These are phyloP conservation scores for Fragum whitleyi DNA, from an alignment of 2,888 invertebrate genomes.

Conservation along the genomic window DNA sequence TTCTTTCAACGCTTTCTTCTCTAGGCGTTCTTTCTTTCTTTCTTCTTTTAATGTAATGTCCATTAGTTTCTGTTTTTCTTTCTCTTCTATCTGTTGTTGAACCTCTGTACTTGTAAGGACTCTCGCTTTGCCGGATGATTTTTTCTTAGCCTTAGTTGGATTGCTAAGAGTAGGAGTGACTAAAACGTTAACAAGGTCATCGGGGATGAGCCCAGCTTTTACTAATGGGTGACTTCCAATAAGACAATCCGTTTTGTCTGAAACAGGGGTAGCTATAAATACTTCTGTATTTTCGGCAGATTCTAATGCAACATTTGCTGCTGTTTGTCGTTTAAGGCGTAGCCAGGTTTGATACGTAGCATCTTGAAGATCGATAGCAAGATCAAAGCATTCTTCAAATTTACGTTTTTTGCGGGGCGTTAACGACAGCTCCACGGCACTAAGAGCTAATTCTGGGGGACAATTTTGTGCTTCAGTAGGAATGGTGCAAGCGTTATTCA, in stretches of 20 bases:
- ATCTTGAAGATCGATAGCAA: background rate
- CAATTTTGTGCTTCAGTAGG: background rate
- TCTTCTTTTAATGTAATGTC: background rate
- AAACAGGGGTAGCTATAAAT: background rate
- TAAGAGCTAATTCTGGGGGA: background rate
- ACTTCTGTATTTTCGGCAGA: background rate
- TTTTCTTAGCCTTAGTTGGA: background rate
- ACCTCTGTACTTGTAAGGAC: constrained; percentile 1
- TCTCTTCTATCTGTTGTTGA: constrained; percentile 25
- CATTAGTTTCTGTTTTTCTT: background rate
- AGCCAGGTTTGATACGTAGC: background rate
- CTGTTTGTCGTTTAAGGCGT: no score
- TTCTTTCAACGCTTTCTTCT: background rate
- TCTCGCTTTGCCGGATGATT: constrained; percentile 14
- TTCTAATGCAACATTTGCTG: background rate
- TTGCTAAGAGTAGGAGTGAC: background rate
- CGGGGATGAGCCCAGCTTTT: no score
- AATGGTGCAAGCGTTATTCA: background rate
- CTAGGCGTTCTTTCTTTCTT: background rate
- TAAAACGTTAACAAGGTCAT: background rate
- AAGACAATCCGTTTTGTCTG: background rate
- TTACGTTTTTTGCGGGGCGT: background rate
- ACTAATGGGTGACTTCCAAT: background rate
- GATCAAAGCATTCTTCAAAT: background rate
- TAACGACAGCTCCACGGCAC: background rate